Conservation (phyloP, 2,888 invertebrate species). For the Dorcus hopei region DNA sequence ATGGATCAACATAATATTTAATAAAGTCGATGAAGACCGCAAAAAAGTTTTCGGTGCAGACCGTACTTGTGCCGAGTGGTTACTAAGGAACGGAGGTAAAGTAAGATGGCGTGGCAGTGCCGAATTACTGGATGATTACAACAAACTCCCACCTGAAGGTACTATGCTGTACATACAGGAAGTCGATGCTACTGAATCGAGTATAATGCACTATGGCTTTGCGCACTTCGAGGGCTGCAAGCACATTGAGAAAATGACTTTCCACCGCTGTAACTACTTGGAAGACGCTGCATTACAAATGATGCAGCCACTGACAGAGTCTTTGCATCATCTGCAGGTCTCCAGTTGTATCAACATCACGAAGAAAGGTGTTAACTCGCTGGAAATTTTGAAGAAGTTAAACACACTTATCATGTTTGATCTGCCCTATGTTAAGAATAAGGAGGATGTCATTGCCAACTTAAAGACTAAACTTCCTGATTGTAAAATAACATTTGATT, state of each 20-base stretch:
- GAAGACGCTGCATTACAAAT: slow-evolving; percentile 67
- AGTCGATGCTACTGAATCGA: slow-evolving; percentile 78
- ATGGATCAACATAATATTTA: slow-evolving; percentile 63
- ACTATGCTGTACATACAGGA: slow-evolving; percentile 53
- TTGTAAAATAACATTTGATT: slow-evolving; percentile 47
- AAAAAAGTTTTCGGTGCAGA: slow-evolving; percentile 78
- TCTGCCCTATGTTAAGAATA: slow-evolving; percentile 63
- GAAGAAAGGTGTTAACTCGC: slow-evolving; percentile 63
- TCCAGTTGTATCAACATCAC: slow-evolving; percentile 72
- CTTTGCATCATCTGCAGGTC: slow-evolving; percentile 67
- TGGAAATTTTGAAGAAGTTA: slow-evolving; percentile 59
- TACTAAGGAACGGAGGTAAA: slow-evolving; percentile 83
- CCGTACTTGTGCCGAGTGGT: slow-evolving; percentile 92
- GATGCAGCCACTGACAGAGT: slow-evolving; percentile 57
- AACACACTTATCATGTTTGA: slow-evolving; percentile 62
- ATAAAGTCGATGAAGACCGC: slow-evolving; percentile 66
- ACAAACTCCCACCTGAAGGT: slow-evolving; percentile 63
- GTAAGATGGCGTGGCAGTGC: slow-evolving; percentile 63
- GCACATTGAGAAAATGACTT: slow-evolving; percentile 65
- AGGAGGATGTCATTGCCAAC: slow-evolving; percentile 54
- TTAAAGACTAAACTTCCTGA: slow-evolving; percentile 62
- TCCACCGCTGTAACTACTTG: slow-evolving; percentile 72
- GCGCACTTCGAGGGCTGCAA: slow-evolving; percentile 75
- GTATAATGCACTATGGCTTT: slow-evolving; percentile 82
- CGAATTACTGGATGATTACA: slow-evolving; percentile 66